Conservation (phyloP, 2,888 invertebrate genomes). For the Aelia acuminata region DNA sequence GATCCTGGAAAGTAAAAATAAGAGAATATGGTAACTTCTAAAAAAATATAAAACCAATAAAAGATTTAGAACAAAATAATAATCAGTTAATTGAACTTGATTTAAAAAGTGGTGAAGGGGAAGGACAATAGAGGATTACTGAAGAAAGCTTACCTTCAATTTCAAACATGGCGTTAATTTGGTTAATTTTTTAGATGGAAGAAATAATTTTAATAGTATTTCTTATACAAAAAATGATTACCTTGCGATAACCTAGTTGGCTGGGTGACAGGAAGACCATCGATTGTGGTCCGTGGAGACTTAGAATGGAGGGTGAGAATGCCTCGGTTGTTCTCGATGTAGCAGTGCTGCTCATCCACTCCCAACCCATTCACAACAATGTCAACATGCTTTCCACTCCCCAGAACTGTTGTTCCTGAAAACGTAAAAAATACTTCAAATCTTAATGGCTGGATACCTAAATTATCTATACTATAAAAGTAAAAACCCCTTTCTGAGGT, state of each 20-base stretch:
- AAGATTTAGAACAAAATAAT: conserved; percentile 35
- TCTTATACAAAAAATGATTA: conserved; percentile 70
- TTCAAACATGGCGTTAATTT: no score
- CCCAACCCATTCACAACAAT: conserved; percentile 89
- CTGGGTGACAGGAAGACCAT: conserved; percentile 79
- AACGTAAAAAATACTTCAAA: no score
- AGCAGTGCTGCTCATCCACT: conserved; percentile 87
- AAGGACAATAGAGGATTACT: no score
- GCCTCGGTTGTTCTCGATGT: conserved; percentile 87
- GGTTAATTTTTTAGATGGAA: no score
- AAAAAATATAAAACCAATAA: background rate
- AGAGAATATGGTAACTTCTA: background rate
- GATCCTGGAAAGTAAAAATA: conserved; percentile 76
- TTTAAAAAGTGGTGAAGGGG: no score
- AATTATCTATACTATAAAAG: no score
- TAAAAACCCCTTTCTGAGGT: no score
- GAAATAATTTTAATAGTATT: no score
- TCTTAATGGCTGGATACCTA: no score
- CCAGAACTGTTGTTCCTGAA: conserved; percentile 87
- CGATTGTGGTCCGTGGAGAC: conserved; percentile 78
- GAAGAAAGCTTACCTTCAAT: no score
- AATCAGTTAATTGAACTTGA: no score
- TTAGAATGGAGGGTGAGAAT: conserved; percentile 88
- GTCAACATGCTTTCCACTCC: conserved; percentile 84
- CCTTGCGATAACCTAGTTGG: conserved; percentile 88